phyloP scores from a whole-genome alignment of 2,888 invertebrate species.

The Cinara cedri region DNA sequence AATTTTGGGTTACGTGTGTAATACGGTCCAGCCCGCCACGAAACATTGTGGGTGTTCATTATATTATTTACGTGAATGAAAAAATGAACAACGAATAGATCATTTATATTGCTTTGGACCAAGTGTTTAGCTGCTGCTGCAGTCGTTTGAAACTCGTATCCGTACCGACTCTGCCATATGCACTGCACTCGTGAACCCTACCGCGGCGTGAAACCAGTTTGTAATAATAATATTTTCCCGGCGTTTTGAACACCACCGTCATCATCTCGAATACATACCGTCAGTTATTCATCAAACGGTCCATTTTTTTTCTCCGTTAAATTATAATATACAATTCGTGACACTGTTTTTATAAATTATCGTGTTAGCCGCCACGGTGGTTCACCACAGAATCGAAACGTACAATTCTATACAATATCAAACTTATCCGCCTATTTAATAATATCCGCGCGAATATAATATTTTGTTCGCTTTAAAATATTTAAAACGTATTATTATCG shows the following conservation, averaged over 20 bases:
- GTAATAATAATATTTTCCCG: neutral
- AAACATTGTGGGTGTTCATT: conserved; percentile 39
- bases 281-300: neutral
- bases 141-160: conserved; percentile 12
- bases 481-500: neutral
- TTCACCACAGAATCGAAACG: neutral
- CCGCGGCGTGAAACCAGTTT: conserved; percentile 30
- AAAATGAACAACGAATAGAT: conserved; percentile 12
- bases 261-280: too few species aligned
- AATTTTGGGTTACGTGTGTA: too few species aligned
- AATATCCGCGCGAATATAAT: neutral
- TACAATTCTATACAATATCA: neutral
- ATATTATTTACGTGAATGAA: conserved; percentile 21
- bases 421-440: neutral
- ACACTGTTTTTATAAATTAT: neutral
- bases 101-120: too few species aligned
- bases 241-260: neutral
- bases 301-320: neutral
- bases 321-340: neutral
- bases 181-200: neutral
- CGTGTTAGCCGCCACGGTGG: neutral
- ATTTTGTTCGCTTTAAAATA: conserved; percentile 1
- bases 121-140: neutral
- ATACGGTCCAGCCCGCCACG: neutral
- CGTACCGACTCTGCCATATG: neutral